Base-by-base conservation (phyloP, 2,797 vertebrate species). In the Lates japonicus region DNA sequence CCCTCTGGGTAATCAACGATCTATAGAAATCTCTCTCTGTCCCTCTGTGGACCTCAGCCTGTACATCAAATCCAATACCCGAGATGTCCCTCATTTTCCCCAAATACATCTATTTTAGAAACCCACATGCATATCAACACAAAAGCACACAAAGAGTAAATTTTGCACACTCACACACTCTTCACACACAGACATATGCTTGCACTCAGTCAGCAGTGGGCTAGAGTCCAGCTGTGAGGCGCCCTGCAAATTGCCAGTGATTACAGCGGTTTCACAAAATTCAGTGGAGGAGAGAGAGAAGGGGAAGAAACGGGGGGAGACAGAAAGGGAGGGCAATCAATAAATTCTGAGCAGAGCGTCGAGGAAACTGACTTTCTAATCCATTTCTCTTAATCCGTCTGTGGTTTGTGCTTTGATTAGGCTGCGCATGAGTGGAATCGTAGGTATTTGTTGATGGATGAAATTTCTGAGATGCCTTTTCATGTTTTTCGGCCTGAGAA, bases 181-280 rank as follows among this genome's bases (percentile, higher is more conserved):
- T 66, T 46, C 48, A 49, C 58, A 59, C 62, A 65, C 22, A 1
- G n/a, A 75, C 55, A 31, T 29, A 29, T 10, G 71, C 81, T 75
- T 6, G 5, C 65, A 76, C 83, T 82, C 63, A 70, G 81, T 87
- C 83, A 87, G 87, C 83, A 87, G 77, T 2, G 73, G 86, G 85
- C 80, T 35, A 1, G 79, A 68, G 82, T 93, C 91, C 92, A 87
- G 82, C 91, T 76, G 90, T 0, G 87, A 84, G 88, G 75, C 62
- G 41, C 66, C 84, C 84, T 72, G 84, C 74, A 89, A 93, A 91
- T 89, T 85, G 88, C 81, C 52, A 49, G 85, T 90, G 90, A 94
- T 93, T 92, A 86, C 82, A 71, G 85, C 64, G 0, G 80, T 84
- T 92, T 92, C 77, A 72, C 76, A 65, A 86, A 91, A 91, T 87